Percentiles rank a stretch among this genome's conserved stretches.
Conservation (phyloP, 2,113 vertebrate genomes). For the Galemys pyrenaicus region DNA sequence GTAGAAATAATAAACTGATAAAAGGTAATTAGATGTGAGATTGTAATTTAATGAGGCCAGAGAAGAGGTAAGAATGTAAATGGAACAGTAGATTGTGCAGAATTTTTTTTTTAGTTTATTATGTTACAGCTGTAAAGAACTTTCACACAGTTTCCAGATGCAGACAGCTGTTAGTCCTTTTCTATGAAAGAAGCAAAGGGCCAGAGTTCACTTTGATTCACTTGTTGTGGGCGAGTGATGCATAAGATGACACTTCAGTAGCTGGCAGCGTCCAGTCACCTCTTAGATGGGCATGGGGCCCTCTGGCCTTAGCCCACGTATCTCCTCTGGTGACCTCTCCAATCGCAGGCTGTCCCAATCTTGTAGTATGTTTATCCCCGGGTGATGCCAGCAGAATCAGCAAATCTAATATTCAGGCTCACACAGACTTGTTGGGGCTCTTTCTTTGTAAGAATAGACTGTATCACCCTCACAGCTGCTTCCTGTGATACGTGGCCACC, state of each 20-base stretch:
- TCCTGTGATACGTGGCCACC: constrained; percentile 81
- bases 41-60: constrained; percentile 87
- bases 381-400: constrained; percentile 85
- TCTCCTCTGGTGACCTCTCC: constrained; percentile 84
- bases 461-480: constrained; percentile 87
- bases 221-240: constrained; percentile 81
- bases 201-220: constrained; percentile 83
- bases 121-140: constrained; percentile 86
- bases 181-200: constrained; percentile 65
- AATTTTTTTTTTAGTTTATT: constrained; percentile 81
- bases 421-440: constrained; percentile 79
- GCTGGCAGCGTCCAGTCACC: constrained; percentile 55
- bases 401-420: constrained; percentile 87
- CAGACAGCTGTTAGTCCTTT: constrained; percentile 84
- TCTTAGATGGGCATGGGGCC: constrained; percentile 65
- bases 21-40: constrained; percentile 88
- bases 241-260: constrained; percentile 76
- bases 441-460: constrained; percentile 84
- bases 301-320: constrained; percentile 81
- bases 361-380: constrained; percentile 85
- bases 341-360: constrained; percentile 83
- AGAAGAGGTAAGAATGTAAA: constrained; percentile 86
- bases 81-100: constrained; percentile 74
- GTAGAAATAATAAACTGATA: constrained; percentile 90
- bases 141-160: constrained; percentile 86